A percentile compares a stretch with the other conserved stretches of the same genome.
phyloP scores from a whole-genome alignment of 2,888 invertebrate genomes.

The Archaeoteleia sp. region DNA sequence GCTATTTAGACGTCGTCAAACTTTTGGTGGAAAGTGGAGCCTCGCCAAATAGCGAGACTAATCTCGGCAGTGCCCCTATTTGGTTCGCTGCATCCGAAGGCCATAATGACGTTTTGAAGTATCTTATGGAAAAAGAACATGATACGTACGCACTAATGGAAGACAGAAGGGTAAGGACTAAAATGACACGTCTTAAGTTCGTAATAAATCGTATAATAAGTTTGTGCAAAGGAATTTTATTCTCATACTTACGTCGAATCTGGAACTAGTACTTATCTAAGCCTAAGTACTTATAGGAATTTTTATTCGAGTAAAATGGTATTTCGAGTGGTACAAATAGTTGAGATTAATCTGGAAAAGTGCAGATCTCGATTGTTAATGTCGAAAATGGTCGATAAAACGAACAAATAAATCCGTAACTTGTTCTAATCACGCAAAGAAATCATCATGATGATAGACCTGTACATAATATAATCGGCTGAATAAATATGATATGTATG shows the following conservation, averaged over 20 bases:
- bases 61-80: constrained; percentile 96
- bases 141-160: constrained; percentile 98
- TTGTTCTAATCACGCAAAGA: constrained; percentile 57
- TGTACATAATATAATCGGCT: constrained; percentile 35
- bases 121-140: constrained; percentile 97
- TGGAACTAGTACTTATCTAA: too few species aligned
- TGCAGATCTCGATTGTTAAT: constrained; percentile 4
- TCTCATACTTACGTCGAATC: too few species aligned
- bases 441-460: constrained; percentile 35
- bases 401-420: constrained; percentile 58
- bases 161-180: constrained; percentile 84
- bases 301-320: too few species aligned
- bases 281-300: too few species aligned
- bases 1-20: constrained; percentile 95
- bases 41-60: constrained; percentile 95
- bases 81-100: constrained; percentile 99
- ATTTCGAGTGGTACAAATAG: too few species aligned
- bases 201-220: too few species aligned
- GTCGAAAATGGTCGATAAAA: constrained; percentile 48
- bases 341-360: neutral
- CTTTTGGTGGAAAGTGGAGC: constrained; percentile 96
- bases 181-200: too few species aligned
- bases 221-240: too few species aligned
- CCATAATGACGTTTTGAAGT: constrained; percentile 96
- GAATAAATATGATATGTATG: constrained; percentile 10